phyloP scores from a whole-genome alignment of 2,797 vertebrate species.

The Geotrypetes seraphini region DNA sequence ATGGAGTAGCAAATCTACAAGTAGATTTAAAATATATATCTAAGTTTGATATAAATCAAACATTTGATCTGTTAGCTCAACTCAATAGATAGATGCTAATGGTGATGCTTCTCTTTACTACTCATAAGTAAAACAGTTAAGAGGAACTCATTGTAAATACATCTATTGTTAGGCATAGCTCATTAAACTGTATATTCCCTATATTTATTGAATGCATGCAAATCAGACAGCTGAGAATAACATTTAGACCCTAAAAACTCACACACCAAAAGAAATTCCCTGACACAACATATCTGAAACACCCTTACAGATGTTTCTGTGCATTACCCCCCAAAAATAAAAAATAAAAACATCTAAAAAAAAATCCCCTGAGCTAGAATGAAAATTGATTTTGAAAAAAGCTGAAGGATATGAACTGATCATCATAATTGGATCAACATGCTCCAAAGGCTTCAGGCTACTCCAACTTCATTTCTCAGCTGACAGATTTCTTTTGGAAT shows the following conservation, averaged over 20 bases:
- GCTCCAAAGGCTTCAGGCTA: constrained; percentile 44
- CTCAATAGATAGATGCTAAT: too few species aligned
- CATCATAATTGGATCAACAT: constrained; percentile 58
- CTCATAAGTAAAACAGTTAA: too few species aligned
- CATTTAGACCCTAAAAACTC: neutral
- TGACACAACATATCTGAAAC: constrained; percentile 40
- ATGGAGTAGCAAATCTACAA: too few species aligned
- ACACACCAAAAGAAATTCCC: constrained; percentile 30
- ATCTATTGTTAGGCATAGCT: too few species aligned
- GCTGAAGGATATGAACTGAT: constrained; percentile 51
- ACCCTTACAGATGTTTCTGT: constrained; percentile 42
- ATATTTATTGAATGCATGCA: neutral
- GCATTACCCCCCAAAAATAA: too few species aligned
- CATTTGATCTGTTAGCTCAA: too few species aligned
- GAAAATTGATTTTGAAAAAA: constrained; percentile 55
- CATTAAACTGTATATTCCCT: neutral
- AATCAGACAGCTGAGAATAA: neutral
- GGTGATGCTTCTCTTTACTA: too few species aligned
- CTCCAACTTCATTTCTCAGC: constrained; percentile 49
- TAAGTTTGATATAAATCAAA: too few species aligned
- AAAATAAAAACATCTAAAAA: too few species aligned
- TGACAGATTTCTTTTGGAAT: constrained; percentile 53
- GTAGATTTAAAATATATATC: too few species aligned
- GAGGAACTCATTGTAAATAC: too few species aligned
- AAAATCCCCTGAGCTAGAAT: constrained; percentile 41